Evolutionary conservation across 1,140 invertebrate genomes (phyloP).

Genomic region (Acromyrmex heyeri): DNA sequence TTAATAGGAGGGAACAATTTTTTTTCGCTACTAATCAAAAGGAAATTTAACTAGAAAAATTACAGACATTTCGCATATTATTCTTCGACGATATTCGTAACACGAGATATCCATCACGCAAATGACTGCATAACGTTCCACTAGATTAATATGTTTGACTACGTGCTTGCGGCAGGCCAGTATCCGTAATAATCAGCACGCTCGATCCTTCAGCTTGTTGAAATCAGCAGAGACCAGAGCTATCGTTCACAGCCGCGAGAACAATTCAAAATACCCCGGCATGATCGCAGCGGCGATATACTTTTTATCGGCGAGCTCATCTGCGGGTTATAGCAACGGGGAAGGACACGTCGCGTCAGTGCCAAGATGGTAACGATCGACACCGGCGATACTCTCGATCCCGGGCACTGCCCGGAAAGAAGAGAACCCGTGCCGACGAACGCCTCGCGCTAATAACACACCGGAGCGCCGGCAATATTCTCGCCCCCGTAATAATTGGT

Average conservation of each 20-base stretch:
- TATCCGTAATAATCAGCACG: conserved; percentile 6
- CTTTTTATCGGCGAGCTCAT: conserved; percentile 58
- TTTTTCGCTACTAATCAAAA: not conserved
- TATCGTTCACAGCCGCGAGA: conserved; percentile 39
- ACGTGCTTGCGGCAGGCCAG: not conserved
- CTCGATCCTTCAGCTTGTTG: conserved; percentile 35
- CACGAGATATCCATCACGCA: not conserved
- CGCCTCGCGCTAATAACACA: conserved; percentile 74
- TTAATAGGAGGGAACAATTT: not conserved
- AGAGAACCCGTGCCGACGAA: conserved; percentile 59
- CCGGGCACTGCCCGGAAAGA: conserved; percentile 62
- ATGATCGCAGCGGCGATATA: conserved; percentile 53
- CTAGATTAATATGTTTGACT: conserved; percentile 22
- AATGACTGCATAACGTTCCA: not conserved
- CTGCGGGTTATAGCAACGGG: conserved; percentile 51
- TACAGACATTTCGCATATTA: not conserved
- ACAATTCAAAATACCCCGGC: conserved; percentile 50
- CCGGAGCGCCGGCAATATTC: conserved; percentile 61
- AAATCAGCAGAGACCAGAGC: conserved; percentile 23
- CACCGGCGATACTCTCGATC: conserved; percentile 68
- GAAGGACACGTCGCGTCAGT: conserved; percentile 52
- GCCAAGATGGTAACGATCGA: conserved; percentile 69
- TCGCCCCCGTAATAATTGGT: conserved; percentile 78
- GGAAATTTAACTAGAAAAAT: not conserved
- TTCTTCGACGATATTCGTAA: not conserved